Conservation (phyloP, 1,140 invertebrate species). For the Riptortus pedestris region DNA sequence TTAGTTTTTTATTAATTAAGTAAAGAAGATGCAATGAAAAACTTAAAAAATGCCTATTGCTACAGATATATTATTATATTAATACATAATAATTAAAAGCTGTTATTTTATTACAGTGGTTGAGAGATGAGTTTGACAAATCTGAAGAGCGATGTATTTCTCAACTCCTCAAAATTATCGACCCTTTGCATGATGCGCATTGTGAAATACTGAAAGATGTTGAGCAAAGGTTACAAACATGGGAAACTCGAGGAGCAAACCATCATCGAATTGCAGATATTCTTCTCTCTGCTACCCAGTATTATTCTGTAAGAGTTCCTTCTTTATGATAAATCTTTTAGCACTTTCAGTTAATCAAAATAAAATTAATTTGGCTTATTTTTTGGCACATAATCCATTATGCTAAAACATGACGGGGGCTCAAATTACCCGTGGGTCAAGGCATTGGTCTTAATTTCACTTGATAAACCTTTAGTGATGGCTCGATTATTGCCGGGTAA, state of each 20-base stretch:
- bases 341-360: constrained; percentile 13
- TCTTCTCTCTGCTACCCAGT: constrained; percentile 49
- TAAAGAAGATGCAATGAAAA: too few relatives aligned
- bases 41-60: too few relatives aligned
- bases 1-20: too few relatives aligned
- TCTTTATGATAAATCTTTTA: too few relatives aligned
- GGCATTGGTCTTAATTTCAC: too few relatives aligned
- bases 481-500: too few relatives aligned
- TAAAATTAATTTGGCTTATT: background rate
- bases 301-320: constrained; percentile 43
- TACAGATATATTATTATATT: too few relatives aligned
- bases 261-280: constrained; percentile 56
- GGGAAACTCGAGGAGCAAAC: constrained; percentile 42
- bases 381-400: too few relatives aligned
- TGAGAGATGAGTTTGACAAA: constrained; percentile 53
- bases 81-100: too few relatives aligned
- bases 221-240: constrained; percentile 51
- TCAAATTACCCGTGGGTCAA: too few relatives aligned
- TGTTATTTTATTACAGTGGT: constrained; percentile 56
- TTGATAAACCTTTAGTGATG: too few relatives aligned
- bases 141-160: constrained; percentile 48
- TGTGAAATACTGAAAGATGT: constrained; percentile 54
- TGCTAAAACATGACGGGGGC: too few relatives aligned
- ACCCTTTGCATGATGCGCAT: constrained; percentile 56
- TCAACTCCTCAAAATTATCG: constrained; percentile 47